Evolutionary conservation across 2,797 vertebrate genomes (phyloP).

Genomic region (Sebastes taczanowskii): DNA sequence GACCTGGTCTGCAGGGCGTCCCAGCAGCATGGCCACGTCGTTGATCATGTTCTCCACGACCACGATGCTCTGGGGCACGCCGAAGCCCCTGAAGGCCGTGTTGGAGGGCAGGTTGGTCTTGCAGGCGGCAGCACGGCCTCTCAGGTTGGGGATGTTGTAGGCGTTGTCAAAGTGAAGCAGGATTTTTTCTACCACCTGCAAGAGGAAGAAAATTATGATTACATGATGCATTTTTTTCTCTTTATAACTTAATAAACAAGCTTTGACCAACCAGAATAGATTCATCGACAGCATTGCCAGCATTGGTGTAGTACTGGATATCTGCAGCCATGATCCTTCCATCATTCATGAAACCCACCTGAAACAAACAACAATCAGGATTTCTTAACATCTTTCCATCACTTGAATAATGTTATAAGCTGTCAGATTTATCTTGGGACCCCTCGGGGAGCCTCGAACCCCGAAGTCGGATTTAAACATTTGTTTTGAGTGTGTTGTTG

Average conservation of each 20-base stretch:
- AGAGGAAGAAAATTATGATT: no score
- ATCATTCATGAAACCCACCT: conserved; percentile 80
- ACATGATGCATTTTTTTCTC: not conserved
- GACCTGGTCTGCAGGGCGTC: conserved; percentile 75
- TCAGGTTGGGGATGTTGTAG: conserved; percentile 81
- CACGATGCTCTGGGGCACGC: conserved; percentile 77
- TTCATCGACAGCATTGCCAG: conserved; percentile 85
- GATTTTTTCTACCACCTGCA: conserved; percentile 76
- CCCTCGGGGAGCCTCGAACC: no score
- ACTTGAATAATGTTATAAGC: not conserved
- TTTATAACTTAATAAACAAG: not conserved
- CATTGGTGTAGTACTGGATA: conserved; percentile 83
- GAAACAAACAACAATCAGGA: not conserved
- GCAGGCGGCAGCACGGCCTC: conserved; percentile 60
- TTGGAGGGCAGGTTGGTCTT: conserved; percentile 84
- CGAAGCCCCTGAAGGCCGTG: conserved; percentile 83
- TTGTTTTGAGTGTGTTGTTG: not conserved
- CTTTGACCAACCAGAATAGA: conserved; percentile 81
- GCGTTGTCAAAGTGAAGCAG: conserved; percentile 77
- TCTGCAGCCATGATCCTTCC: conserved; percentile 87
- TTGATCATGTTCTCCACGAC: conserved; percentile 80
- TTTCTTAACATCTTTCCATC: not conserved
- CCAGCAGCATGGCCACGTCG: conserved; percentile 75
- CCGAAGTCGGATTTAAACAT: not conserved
- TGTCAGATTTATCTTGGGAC: not conserved